phyloP scores from a whole-genome alignment of 2,797 vertebrate genomes.

The Smutsia temminckii region DNA sequence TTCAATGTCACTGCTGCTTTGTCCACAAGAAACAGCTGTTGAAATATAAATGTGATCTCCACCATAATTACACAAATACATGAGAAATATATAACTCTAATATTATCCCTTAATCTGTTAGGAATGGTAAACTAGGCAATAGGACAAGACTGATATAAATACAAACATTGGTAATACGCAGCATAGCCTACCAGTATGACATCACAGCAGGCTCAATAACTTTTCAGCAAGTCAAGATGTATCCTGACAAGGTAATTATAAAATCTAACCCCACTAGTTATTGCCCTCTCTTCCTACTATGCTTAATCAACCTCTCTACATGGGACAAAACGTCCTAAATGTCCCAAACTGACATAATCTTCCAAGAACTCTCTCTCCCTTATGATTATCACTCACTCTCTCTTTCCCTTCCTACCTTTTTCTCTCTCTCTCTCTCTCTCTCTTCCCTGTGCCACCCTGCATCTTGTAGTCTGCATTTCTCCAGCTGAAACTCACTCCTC shows the following conservation, averaged over 20 bases:
- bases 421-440: neutral
- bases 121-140: neutral
- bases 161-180: neutral
- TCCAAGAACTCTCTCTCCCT: neutral
- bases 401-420: neutral
- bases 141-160: neutral
- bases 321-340: neutral
- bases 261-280: neutral
- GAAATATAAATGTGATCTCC: constrained; percentile 47
- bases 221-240: neutral
- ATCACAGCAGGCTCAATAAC: neutral
- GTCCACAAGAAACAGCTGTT: constrained; percentile 84
- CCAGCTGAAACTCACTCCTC: neutral
- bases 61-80: neutral
- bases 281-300: neutral
- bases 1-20: constrained; percentile 91
- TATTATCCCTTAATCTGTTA: neutral
- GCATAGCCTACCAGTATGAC: neutral
- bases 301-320: neutral
- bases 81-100: neutral
- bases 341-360: neutral
- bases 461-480: neutral
- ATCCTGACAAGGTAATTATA: neutral
- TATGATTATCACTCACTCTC: neutral
- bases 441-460: neutral